Evolutionary conservation across 2,797 vertebrate genomes (phyloP), one percentile per base, ranked within the genome.

Genomic region (Tympanoctomys barrerae): DNA sequence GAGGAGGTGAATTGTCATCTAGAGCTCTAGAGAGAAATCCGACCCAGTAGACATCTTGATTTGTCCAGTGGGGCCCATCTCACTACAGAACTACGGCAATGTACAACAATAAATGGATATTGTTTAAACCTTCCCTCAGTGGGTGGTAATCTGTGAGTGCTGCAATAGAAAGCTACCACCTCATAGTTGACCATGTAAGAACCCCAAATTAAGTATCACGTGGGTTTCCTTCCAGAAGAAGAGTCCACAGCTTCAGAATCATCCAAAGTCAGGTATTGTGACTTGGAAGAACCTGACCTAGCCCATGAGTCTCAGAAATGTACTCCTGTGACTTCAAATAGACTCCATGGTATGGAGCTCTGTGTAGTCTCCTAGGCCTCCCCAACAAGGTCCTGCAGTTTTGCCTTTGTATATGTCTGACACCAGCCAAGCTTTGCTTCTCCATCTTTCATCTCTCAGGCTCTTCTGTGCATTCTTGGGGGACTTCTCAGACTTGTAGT

Each of bases 361-460:
- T 0, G 0, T 26, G 24, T 49, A 46, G 71, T 61, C 26, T 16
- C 39, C 3, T 16, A 59, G 31, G 42, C 24, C 7, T 39, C 46
- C 66, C 7, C 14, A 2, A 0, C 9, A 8, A n/a, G 36, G 46
- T 46, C n/a, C 1, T 9, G 8, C 1, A 16, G 28, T 12, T 54
- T 5, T 18, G 10, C n/a, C 31, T 88, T 33, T 71, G 79, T 7
- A 10, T 49, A 39, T 1, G 3, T 0, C 5, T 64, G 33, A 39
- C 16, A 61, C 39, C 62, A n/a, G 87, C 49, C 26, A 19, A 80
- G 49, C 49, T 84, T 36, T 54, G 26, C 64, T 21, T 33, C 5
- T 66, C 10, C 1, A 1, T 28, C 61, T 42, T 42, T 71, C 42
- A 54, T 3, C 61, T 87, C 86, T 80, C 52, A 52, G 52, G 12